Conservation (phyloP, 2,888 invertebrate species). For the Rotaria macrura region DNA sequence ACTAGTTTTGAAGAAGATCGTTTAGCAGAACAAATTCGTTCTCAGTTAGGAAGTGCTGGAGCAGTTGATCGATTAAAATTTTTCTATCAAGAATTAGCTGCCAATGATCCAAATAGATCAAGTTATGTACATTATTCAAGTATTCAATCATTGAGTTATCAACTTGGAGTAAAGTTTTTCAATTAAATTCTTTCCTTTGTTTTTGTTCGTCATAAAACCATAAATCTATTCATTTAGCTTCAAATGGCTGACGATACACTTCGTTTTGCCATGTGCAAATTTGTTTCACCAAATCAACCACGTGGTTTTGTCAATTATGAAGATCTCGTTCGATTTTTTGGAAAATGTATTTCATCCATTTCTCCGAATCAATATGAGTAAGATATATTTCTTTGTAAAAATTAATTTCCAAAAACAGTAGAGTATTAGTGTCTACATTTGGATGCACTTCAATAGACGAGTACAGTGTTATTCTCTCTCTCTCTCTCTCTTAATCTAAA, state of each 20-base stretch:
- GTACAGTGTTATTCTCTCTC: not conserved
- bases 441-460: not conserved
- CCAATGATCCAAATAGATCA: conserved; percentile 38
- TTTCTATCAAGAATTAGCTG: conserved; percentile 40
- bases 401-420: not conserved
- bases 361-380: not conserved
- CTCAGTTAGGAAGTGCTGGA: conserved; percentile 37
- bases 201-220: not conserved
- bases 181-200: not conserved
- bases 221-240: conserved; percentile 37
- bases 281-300: conserved; percentile 38
- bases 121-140: conserved; percentile 40
- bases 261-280: conserved; percentile 40
- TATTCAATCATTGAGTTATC: conserved; percentile 37
- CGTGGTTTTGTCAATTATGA: conserved; percentile 43
- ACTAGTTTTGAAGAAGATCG: conserved; percentile 37
- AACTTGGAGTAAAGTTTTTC: conserved; percentile 36
- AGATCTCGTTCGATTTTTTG: conserved; percentile 41
- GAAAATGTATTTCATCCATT: not conserved
- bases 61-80: conserved; percentile 38
- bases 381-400: not conserved
- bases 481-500: not conserved
- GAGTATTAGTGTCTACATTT: too few relatives aligned
- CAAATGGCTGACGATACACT: conserved; percentile 38
- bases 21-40: conserved; percentile 38